phyloP scores from a whole-genome alignment of 2,797 vertebrate species.

The Hemibagrus guttatus region DNA sequence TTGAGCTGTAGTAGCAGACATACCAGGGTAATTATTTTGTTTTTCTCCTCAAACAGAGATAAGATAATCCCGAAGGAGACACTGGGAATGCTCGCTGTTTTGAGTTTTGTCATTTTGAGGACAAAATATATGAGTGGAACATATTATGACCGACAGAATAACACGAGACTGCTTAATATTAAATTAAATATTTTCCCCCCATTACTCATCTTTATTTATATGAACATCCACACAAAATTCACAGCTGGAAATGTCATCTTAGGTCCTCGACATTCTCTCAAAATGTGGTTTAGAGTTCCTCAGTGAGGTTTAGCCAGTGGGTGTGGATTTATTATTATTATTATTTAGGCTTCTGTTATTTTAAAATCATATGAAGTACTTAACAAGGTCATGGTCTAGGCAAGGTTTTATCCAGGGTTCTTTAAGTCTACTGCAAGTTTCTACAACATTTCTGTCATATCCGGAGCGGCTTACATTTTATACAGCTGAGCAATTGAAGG shows the following conservation, averaged over 20 bases:
- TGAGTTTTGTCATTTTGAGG: not conserved
- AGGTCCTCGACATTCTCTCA: not conserved
- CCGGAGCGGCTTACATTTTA: too few relatives aligned
- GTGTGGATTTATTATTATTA: not conserved
- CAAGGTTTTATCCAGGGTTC: not conserved
- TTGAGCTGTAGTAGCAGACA: too few relatives aligned
- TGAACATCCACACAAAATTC: not conserved
- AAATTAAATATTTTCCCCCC: not conserved
- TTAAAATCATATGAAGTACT: not conserved
- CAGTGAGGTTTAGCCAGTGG: not conserved
- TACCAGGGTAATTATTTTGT: not conserved
- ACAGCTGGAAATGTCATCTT: not conserved
- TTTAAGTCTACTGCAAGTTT: not conserved
- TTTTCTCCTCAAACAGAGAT: slow-evolving; percentile 2
- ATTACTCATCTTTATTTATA: not conserved
- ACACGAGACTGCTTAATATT: not conserved
- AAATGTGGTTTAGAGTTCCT: not conserved
- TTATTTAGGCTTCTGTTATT: not conserved
- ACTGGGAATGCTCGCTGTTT: not conserved
- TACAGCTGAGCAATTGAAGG: too few relatives aligned
- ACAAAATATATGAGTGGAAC: not conserved
- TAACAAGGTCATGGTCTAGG: not conserved
- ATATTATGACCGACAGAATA: not conserved
- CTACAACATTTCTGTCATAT: not conserved
- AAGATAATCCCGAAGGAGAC: not conserved